Conservation (phyloP, 2,888 invertebrate genomes). For the Cryptophagus acutangulus region DNA sequence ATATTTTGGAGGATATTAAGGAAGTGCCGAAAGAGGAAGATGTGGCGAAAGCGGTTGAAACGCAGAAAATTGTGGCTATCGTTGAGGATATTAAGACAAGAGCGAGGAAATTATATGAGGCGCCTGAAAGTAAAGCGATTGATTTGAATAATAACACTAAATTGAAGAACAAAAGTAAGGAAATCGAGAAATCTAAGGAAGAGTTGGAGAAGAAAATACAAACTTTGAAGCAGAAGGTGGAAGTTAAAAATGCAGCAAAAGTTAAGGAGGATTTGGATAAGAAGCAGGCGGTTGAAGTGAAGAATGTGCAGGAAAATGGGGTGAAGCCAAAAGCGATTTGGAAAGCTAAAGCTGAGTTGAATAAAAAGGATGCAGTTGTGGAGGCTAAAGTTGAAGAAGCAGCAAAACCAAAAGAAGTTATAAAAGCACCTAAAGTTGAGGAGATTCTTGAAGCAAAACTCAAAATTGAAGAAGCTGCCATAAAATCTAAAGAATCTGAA, state of each 20-base stretch:
- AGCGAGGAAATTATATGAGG: not conserved
- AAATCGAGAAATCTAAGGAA: not conserved
- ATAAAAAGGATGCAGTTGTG: not conserved
- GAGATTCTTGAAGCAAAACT: not conserved
- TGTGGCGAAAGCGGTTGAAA: slow-evolving; percentile 28
- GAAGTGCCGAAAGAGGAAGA: slow-evolving; percentile 34
- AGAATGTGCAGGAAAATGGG: not conserved
- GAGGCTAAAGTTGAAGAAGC: slow-evolving; percentile 5
- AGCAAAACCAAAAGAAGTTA: slow-evolving; percentile 7
- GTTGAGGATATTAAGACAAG: no score
- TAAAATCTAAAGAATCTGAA: not conserved
- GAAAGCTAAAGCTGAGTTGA: not conserved
- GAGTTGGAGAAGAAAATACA: not conserved
- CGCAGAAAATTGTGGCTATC: no score
- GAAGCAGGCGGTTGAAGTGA: not conserved
- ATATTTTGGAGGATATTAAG: slow-evolving; percentile 22
- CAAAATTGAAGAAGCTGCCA: not conserved
- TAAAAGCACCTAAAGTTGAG: not conserved
- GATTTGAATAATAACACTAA: not conserved
- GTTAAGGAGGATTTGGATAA: not conserved
- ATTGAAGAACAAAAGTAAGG: not conserved
- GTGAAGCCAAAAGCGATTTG: not conserved
- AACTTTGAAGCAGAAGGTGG: not conserved
- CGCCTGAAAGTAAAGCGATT: not conserved
- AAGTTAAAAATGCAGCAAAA: not conserved